Conservation (phyloP, 2,113 vertebrate species). For the Hystrix cristata region DNA sequence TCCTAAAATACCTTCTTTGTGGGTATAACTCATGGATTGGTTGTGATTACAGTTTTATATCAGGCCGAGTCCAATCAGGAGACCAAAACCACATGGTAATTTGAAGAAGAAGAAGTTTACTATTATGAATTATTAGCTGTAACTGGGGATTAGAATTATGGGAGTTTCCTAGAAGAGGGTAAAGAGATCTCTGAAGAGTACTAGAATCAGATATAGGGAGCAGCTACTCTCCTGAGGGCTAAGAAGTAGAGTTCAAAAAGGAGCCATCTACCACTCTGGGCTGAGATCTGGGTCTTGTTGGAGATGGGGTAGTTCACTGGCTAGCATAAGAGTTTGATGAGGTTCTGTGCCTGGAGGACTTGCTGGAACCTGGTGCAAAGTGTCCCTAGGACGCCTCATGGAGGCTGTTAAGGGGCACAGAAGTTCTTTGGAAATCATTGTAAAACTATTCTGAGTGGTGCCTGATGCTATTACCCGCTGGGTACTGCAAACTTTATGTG, state of each 20-base stretch:
- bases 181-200: background rate
- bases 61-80: background rate
- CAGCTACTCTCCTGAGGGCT: background rate
- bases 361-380: background rate
- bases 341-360: background rate
- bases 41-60: conserved; percentile 9
- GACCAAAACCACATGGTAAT: conserved; percentile 37
- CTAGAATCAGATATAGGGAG: background rate
- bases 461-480: background rate
- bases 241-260: background rate
- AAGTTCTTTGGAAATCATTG: background rate
- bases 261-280: background rate
- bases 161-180: background rate
- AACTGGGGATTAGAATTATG: background rate
- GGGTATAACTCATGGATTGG: background rate
- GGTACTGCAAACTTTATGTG: background rate
- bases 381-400: background rate
- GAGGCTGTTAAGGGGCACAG: background rate
- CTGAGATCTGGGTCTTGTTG: background rate
- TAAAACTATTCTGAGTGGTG: background rate
- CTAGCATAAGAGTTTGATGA: background rate
- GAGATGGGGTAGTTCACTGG: background rate
- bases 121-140: background rate
- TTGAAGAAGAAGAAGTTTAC: background rate
- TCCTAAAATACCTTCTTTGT: background rate